Conservation (phyloP, 2,888 invertebrate genomes). For the Electrophaes corylata region DNA sequence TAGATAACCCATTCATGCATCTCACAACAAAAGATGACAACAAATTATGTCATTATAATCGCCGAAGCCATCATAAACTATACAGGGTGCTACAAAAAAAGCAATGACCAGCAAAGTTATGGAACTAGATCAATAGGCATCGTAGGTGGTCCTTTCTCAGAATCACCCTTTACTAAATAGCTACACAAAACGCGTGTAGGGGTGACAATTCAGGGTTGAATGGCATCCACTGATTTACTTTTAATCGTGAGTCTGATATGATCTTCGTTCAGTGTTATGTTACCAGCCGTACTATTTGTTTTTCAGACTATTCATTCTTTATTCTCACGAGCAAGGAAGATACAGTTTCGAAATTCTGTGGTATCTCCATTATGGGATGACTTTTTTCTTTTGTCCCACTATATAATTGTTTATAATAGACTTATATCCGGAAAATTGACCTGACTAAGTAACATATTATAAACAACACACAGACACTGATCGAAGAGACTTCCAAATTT, state of each 20-base stretch:
- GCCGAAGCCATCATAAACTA: slow-evolving; percentile 53
- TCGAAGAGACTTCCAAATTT: too few species aligned
- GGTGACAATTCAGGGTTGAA: slow-evolving; percentile 67
- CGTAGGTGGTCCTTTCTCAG: slow-evolving; percentile 77
- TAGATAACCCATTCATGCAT: slow-evolving; percentile 9
- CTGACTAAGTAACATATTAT: too few species aligned
- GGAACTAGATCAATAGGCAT: slow-evolving; percentile 68
- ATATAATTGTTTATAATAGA: too few species aligned
- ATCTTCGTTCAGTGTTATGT: slow-evolving; percentile 75
- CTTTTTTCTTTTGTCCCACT: not conserved
- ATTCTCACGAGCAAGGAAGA: slow-evolving; percentile 39
- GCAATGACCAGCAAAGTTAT: slow-evolving; percentile 58
- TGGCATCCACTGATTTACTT: slow-evolving; percentile 73
- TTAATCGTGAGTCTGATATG: slow-evolving; percentile 74
- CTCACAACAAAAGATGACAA: slow-evolving; percentile 56
- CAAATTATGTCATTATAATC: slow-evolving; percentile 69
- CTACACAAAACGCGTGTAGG: slow-evolving; percentile 52
- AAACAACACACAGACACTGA: too few species aligned
- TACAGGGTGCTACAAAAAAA: slow-evolving; percentile 44
- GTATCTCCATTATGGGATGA: slow-evolving; percentile 22
- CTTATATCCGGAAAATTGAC: too few species aligned
- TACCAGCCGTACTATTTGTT: slow-evolving; percentile 56
- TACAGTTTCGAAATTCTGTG: slow-evolving; percentile 33
- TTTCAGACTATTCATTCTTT: slow-evolving; percentile 36
- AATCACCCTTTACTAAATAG: slow-evolving; percentile 66